Base-by-base conservation (phyloP, 2,797 vertebrate genomes). In the Lemur catta region DNA sequence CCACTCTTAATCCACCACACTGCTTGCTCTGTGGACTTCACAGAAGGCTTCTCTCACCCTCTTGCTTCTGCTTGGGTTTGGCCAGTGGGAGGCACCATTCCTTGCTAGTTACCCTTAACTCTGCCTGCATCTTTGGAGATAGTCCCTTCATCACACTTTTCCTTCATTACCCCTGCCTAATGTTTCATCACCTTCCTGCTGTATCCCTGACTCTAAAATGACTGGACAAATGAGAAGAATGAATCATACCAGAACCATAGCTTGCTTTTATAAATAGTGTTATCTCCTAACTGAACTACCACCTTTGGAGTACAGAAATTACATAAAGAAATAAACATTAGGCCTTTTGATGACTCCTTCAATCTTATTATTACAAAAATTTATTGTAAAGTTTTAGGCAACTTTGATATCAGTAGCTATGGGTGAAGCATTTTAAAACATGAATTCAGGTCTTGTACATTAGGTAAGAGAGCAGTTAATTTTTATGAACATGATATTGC, bases 401-500 rank as follows among this genome's bases (percentile, higher is more conserved):
- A 67, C 78, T 96, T 43, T 80, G 50, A 80, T 63, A 74, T 67
- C 17, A 94, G 65, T 52, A 95, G 22, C 57, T 85, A 26, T 59
- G 30, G 35, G 93, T 55, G 48, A 93, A 91, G 24, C n/a, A 71
- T 89, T 97, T 95, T 81, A 55, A 97, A 95, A 80, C 79, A 87
- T 48, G 38, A 92, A 96, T 97, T 89, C 46, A 72, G 59, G 10
- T 87, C 57, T 93, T 92, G 13, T 74, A 69, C 6, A 0, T 84
- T 88, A 81, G 26, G 69, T 86, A 85, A 94, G 78, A 92, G 52
- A 97, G n/a, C 78, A 92, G 90, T 95, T 95, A 96, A 94, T 95
- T 97, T 97, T 97, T 89, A 97, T 90, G 91, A 94, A 91, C 76
- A 78, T 26, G 43, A 89, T 87, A 85, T 63, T 94, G 84, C 96